These are phyloP conservation scores for Ardeotis arabs DNA, from an alignment of 2,113 vertebrate species.

Conservation along the genomic window DNA sequence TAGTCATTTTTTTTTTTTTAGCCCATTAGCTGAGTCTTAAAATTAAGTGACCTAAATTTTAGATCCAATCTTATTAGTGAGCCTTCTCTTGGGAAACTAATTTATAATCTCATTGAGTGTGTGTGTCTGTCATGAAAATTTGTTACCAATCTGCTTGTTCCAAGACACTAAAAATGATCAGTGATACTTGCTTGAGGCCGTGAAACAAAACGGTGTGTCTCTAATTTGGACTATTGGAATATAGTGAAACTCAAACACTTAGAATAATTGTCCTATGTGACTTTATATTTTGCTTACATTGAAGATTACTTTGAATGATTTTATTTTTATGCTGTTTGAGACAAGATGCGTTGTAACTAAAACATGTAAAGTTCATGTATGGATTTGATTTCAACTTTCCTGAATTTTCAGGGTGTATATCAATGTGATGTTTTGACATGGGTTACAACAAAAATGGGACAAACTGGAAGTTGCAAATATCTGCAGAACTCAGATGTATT, in stretches of 20 bases:
- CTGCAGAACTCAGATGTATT: not conserved
- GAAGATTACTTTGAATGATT: not conserved
- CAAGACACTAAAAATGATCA: slow-evolving; percentile 28
- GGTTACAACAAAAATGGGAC: not conserved
- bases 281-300: not conserved
- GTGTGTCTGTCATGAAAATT: slow-evolving; percentile 55
- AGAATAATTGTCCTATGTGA: not conserved
- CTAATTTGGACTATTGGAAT: not conserved
- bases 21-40: slow-evolving; percentile 60
- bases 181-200: not conserved
- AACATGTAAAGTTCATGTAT: not conserved
- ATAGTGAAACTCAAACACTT: not conserved
- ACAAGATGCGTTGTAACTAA: not conserved
- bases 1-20: slow-evolving; percentile 20
- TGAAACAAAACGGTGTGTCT: not conserved
- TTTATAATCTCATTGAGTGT: slow-evolving; percentile 59
- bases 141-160: slow-evolving; percentile 29
- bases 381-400: not conserved
- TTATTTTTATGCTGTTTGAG: not conserved
- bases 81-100: slow-evolving; percentile 57
- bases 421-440: not conserved
- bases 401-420: not conserved
- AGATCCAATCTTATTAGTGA: slow-evolving; percentile 55
- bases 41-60: slow-evolving; percentile 58
- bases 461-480: not conserved